Evolutionary conservation across 2,797 vertebrate genomes (phyloP), one percentile per base, ranked within the genome.

Genomic region (Pseudochirops corinnae): DNA sequence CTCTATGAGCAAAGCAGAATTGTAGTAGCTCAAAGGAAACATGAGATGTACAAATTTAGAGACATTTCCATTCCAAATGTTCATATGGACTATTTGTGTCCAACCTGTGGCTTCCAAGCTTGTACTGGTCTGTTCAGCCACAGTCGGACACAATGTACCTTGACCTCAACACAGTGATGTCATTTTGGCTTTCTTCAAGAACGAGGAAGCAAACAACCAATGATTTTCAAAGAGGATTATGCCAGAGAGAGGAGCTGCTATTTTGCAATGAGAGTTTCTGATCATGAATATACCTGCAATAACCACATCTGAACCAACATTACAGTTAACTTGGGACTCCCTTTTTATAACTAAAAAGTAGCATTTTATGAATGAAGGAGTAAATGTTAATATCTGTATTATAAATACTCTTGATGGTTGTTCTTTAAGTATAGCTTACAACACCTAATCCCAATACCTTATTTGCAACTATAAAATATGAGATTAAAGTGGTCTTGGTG

Each of bases 191-290:
- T 1, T n/a, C 33, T n/a, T 18, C 16, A 33, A 67, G 33, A 67
- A 62, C 0, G 1, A 67, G n/a, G 33, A 67, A 67, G 16, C 62
- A 67, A 67, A 5, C 33, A 67, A 67, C 62, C 33, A 67, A 67
- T 67, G 14, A 67, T 67, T 67, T 82, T 24, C 67, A 82, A 82
- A 82, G 67, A 82, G 18, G 18, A 39, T 82, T 39, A 82, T 67
- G 94, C n/a, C 92, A 91, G 96, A 96, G 93, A 60, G 24, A 91
- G 52, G 93, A 95, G 55, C 93, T 93, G 57, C 93, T 95, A 3
- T 24, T 95, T 2, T 55, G 33, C 50, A 87, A 95, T 74, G 50
- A 92, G 7, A 18, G 29, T 82, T 95, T 97, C 87, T 90, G 94
- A 93, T 60, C 28, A 94, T 31, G 39, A 95, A 56, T 46, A 18